Percentiles rank a stretch among this genome's conserved stretches.
Conservation (phyloP, 2,797 vertebrate genomes). For the Propithecus perrieri region DNA sequence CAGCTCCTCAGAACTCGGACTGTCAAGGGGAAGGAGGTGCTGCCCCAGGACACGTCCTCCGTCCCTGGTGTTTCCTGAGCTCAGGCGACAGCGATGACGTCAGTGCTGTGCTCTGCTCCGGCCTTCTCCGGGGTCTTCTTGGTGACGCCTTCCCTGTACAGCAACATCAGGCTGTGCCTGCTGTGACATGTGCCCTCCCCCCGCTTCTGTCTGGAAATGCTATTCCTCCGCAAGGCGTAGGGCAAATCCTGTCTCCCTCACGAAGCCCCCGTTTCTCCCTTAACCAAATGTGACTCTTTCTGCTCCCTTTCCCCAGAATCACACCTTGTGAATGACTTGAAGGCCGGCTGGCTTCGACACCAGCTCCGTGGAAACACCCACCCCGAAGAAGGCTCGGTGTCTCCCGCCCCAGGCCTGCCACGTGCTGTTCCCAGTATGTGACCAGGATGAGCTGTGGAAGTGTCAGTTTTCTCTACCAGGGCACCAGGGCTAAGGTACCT, state of each 20-base stretch:
- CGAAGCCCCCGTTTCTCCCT: neutral
- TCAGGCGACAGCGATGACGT: accelerated
- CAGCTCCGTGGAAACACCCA: neutral
- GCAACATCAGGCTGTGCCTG: neutral
- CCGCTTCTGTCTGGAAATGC: neutral
- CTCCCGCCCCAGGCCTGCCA: no score
- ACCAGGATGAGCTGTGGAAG: neutral
- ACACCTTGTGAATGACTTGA: neutral
- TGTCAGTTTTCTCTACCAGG: neutral
- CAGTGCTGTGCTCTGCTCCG: neutral
- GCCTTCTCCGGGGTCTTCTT: neutral
- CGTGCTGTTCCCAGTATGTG: accelerated
- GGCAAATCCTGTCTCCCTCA: neutral
- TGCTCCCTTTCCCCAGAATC: neutral
- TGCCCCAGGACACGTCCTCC: accelerated
- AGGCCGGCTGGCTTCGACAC: neutral
- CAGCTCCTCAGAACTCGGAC: neutral
- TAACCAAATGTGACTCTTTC: neutral
- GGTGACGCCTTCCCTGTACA: neutral
- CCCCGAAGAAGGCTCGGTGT: neutral
- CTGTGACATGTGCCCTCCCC: accelerated
- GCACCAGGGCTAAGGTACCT: accelerated
- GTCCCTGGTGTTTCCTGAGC: accelerated
- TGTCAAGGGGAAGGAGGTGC: neutral
- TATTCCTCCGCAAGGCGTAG: neutral